Conservation (phyloP, 1,140 invertebrate genomes). For the Berghia stephanieae region DNA sequence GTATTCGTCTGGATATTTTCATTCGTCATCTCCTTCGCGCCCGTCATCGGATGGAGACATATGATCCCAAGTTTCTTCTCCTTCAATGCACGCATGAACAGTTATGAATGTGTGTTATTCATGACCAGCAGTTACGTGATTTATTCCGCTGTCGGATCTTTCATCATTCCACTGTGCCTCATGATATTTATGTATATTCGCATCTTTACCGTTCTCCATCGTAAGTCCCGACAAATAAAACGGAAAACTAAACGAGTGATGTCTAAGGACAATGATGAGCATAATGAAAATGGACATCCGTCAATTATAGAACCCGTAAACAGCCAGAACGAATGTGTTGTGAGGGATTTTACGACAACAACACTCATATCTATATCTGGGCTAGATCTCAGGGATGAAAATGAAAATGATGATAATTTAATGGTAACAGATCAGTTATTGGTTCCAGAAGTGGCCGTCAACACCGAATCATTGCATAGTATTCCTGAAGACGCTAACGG, state of each 20-base stretch:
- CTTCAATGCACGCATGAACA: slow-evolving; percentile 48
- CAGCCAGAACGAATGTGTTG: neutral
- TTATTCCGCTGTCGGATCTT: slow-evolving; percentile 93
- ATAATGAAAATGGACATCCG: too few species aligned
- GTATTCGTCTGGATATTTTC: slow-evolving; percentile 67
- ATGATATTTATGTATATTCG: slow-evolving; percentile 97
- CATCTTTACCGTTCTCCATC: slow-evolving; percentile 80
- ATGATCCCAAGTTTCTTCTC: slow-evolving; percentile 57
- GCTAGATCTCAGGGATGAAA: neutral
- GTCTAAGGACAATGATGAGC: too few species aligned
- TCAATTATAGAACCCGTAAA: neutral
- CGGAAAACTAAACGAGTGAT: slow-evolving; percentile 26
- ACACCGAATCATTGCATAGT: too few species aligned
- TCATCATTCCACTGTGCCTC: slow-evolving; percentile 94
- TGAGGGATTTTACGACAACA: slow-evolving; percentile 29
- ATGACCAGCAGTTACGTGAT: slow-evolving; percentile 86
- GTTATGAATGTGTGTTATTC: slow-evolving; percentile 64
- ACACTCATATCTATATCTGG: slow-evolving; percentile 23
- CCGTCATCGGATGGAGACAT: slow-evolving; percentile 64
- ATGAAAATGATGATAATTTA: neutral
- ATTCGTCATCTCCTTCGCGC: slow-evolving; percentile 63
- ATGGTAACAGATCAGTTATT: too few species aligned
- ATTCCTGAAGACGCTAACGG: too few species aligned
- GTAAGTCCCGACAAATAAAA: slow-evolving; percentile 35
- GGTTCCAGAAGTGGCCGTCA: too few species aligned